Evolutionary conservation across 2,797 vertebrate genomes (phyloP), one percentile per base, ranked within the genome.

Genomic region (Pipistrellus pipistrellus): DNA sequence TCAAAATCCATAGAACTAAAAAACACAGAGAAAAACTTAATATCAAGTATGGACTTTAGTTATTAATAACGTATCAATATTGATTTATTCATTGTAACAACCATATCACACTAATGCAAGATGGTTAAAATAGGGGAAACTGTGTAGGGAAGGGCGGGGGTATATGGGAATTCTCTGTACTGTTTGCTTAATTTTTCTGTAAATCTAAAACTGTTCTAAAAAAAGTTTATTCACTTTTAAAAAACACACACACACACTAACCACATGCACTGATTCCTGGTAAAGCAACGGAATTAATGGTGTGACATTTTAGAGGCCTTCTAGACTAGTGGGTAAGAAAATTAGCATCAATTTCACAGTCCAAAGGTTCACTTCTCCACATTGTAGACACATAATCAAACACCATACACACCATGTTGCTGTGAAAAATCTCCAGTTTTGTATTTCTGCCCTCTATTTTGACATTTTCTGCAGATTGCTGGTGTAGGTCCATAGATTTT

Each of bases 271-370:
- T 6, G 62, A 95, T 97, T 97, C 76, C 97, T 96, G 95, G 96
- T 93, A 97, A 96, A 81, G 95, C 76, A 64, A 82, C 95, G 85
- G 94, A 94, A 87, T 95, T 76, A 93, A 92, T 55, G 35, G 68
- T 81, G 9, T 96, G 96, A 94, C 82, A 96, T 97, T 97, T 97
- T 38, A 80, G 41, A 95, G 51, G 57, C 46, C 41, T 96, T 86
- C 46, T 76, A 78, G 68, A 93, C 20, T 68, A 32, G 81, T 93
- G 92, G 76, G 88, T 85, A 95, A 87, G 86, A 85, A 95, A 93
- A 96, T 94, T 88, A 96, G 81, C 84, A 97, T 96, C 55, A 44
- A 73, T 88, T 95, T 96, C 86, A 96, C 85, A 83, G 92, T 96
- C 48, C 66, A 88, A 72, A 94, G 72, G 6, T 78, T 96, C 59